Conservation (phyloP, 2,888 invertebrate genomes). For the Caradrina kadenii region DNA sequence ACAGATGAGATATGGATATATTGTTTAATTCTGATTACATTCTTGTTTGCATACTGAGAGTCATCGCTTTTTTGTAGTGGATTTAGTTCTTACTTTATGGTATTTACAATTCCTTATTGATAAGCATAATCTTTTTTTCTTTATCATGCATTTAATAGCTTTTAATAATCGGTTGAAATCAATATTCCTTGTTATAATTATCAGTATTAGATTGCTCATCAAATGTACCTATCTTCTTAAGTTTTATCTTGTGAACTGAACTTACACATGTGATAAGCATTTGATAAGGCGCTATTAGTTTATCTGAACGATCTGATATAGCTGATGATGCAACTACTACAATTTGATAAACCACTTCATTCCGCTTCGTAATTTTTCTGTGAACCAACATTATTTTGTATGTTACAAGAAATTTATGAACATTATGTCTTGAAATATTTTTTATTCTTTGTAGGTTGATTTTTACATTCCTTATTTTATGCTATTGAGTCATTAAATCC, state of each 20-base stretch:
- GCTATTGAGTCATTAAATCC: too few relatives aligned
- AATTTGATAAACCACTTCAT: slow-evolving; percentile 8
- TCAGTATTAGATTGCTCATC: slow-evolving; percentile 38
- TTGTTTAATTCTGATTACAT: neutral
- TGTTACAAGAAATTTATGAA: too few relatives aligned
- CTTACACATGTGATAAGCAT: slow-evolving; percentile 14
- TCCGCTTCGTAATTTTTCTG: neutral
- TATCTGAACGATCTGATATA: slow-evolving; percentile 19
- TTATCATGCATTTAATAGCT: slow-evolving; percentile 43
- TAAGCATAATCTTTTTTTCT: slow-evolving; percentile 9
- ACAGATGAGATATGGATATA: too few relatives aligned
- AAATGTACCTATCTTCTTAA: slow-evolving; percentile 26
- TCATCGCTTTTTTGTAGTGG: neutral
- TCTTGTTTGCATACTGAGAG: slow-evolving; percentile 4
- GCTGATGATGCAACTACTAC: slow-evolving; percentile 6
- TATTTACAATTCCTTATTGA: neutral
- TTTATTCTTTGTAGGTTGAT: neutral
- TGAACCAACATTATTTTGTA: neutral
- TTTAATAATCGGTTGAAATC: slow-evolving; percentile 31
- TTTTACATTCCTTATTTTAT: too few relatives aligned
- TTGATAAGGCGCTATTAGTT: slow-evolving; percentile 11
- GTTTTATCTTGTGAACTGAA: slow-evolving; percentile 32
- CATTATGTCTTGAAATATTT: neutral
- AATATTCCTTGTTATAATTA: slow-evolving; percentile 36
- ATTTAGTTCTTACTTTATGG: neutral